Conservation (phyloP, 2,888 invertebrate species). For the Isoperla grammatica region DNA sequence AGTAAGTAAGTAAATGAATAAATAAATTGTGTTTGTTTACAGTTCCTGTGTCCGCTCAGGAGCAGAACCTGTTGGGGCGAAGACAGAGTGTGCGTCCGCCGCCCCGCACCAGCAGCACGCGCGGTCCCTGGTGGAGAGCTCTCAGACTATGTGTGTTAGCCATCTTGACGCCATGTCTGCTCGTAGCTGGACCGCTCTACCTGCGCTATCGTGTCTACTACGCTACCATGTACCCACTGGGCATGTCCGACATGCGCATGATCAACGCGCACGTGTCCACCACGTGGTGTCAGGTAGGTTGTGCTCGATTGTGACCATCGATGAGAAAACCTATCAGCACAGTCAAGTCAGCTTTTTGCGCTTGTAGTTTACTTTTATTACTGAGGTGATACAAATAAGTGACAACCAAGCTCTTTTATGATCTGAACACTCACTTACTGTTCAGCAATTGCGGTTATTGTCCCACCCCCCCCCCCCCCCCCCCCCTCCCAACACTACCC, state of each 20-base stretch:
- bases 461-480: too few species aligned
- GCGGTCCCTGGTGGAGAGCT: conserved; percentile 53
- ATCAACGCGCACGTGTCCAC: conserved; percentile 69
- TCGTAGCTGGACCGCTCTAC: conserved; percentile 63
- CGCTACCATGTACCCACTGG: conserved; percentile 63
- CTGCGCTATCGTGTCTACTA: conserved; percentile 65
- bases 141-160: conserved; percentile 58
- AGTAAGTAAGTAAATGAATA: too few species aligned
- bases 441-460: too few species aligned
- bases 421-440: too few species aligned
- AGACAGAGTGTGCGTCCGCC: neutral
- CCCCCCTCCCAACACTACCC: too few species aligned
- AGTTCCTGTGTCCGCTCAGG: neutral
- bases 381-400: too few species aligned
- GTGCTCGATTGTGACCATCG: too few species aligned
- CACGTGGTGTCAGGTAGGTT: conserved; percentile 76
- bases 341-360: too few species aligned
- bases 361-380: too few species aligned
- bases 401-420: too few species aligned
- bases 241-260: conserved; percentile 69
- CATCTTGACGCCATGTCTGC: conserved; percentile 58
- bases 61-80: conserved; percentile 7
- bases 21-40: too few species aligned
- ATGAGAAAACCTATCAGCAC: too few species aligned
- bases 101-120: conserved; percentile 1